A percentile compares a stretch with the other conserved stretches of the same genome.
Evolutionary conservation across 2,888 invertebrate species (phyloP).

Genomic region (Drosophila subsilvestris): DNA sequence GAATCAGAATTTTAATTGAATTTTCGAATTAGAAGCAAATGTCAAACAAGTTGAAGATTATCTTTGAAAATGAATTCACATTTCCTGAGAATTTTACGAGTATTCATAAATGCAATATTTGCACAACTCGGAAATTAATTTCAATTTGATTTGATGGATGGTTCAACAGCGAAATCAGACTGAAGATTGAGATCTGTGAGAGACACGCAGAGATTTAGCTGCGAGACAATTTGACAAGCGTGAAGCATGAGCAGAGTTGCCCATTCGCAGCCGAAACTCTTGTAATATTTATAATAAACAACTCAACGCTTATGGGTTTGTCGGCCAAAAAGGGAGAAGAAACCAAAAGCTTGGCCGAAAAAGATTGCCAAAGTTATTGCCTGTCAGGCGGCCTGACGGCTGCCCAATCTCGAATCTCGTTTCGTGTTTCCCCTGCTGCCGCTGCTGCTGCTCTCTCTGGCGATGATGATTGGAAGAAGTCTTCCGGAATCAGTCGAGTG

Average conservation of each 20-base stretch:
- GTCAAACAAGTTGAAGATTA: neutral
- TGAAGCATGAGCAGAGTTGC: slow-evolving; percentile 58
- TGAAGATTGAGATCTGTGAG: slow-evolving; percentile 26
- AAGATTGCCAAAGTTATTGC: slow-evolving; percentile 64
- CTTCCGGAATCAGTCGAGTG: slow-evolving; percentile 61
- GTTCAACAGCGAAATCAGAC: slow-evolving; percentile 3
- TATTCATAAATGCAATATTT: neutral
- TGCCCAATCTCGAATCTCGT: slow-evolving; percentile 59
- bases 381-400: slow-evolving; percentile 72
- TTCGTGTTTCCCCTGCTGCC: slow-evolving; percentile 10
- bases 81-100: no score
- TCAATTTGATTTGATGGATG: slow-evolving; percentile 22
- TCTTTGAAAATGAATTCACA: no score
- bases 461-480: slow-evolving; percentile 66
- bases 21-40: slow-evolving; percentile 20
- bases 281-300: slow-evolving; percentile 54
- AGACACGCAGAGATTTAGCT: slow-evolving; percentile 22
- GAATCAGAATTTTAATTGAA: slow-evolving; percentile 16
- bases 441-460: slow-evolving; percentile 11
- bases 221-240: slow-evolving; percentile 57
- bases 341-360: slow-evolving; percentile 27
- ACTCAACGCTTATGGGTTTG: slow-evolving; percentile 58
- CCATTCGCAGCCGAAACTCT: slow-evolving; percentile 9
- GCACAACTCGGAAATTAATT: slow-evolving; percentile 21
- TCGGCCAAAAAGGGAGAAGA: slow-evolving; percentile 44